These are phyloP conservation scores for Cichlasoma orientale DNA, from an alignment of 2,797 vertebrate genomes.

Conservation along the genomic window DNA sequence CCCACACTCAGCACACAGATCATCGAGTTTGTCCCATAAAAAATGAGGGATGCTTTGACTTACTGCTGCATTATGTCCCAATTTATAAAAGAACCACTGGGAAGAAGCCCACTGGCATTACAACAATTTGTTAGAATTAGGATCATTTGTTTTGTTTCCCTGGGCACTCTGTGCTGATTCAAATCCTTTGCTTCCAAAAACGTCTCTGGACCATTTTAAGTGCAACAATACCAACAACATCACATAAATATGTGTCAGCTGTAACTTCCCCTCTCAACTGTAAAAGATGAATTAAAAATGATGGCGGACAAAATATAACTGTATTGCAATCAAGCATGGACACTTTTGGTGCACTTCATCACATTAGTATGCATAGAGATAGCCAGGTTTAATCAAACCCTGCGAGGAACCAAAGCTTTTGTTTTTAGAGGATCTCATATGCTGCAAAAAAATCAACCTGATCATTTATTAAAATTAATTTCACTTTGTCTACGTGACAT, in stretches of 20 bases:
- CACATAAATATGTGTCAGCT: slow-evolving; percentile 35
- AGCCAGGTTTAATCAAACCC: slow-evolving; percentile 53
- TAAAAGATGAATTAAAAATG: slow-evolving; percentile 28
- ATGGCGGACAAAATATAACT: slow-evolving; percentile 41
- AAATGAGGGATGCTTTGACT: slow-evolving; percentile 74
- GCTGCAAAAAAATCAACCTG: slow-evolving; percentile 39
- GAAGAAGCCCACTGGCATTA: slow-evolving; percentile 58
- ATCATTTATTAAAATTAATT: slow-evolving; percentile 40
- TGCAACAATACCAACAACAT: slow-evolving; percentile 16
- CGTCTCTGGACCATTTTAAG: slow-evolving; percentile 25
- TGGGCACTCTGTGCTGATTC: slow-evolving; percentile 56
- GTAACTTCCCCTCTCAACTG: slow-evolving; percentile 24
- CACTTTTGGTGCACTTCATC: slow-evolving; percentile 33
- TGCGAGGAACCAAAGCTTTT: slow-evolving; percentile 43
- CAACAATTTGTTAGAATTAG: slow-evolving; percentile 71
- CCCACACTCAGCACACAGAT: slow-evolving; percentile 62
- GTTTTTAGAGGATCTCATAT: slow-evolving; percentile 47
- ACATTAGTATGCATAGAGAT: slow-evolving; percentile 51
- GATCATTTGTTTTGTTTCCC: slow-evolving; percentile 71
- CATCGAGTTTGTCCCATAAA: slow-evolving; percentile 77
- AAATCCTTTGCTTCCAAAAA: slow-evolving; percentile 50
- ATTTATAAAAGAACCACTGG: slow-evolving; percentile 74
- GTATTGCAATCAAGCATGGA: slow-evolving; percentile 50
- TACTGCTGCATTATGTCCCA: slow-evolving; percentile 72
- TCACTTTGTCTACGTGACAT: slow-evolving; percentile 51